A percentile compares a stretch with the other conserved stretches of the same genome.
Evolutionary conservation across 2,113 vertebrate genomes (phyloP).

Genomic region (Erinaceus europaeus): DNA sequence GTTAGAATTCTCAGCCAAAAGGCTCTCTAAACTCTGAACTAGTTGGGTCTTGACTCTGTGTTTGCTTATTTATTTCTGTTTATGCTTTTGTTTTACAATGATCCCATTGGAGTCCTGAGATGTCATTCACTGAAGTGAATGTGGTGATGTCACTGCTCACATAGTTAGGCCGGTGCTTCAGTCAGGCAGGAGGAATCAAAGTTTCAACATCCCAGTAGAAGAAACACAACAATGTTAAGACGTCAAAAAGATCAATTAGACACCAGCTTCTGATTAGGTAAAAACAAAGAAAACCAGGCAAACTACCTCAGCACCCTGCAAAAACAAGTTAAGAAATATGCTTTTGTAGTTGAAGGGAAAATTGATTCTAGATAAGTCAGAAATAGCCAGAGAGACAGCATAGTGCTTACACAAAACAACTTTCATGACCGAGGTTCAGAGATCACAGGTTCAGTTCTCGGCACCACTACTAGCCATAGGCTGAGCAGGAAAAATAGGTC

Average conservation of each 20-base stretch:
- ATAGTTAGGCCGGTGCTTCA: neutral
- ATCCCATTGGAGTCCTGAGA: constrained; percentile 42
- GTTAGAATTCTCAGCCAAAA: constrained; percentile 24
- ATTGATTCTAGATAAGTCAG: neutral
- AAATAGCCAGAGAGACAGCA: too few relatives aligned
- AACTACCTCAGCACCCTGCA: neutral
- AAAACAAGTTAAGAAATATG: neutral
- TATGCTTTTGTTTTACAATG: constrained; percentile 20
- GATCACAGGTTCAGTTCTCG: too few relatives aligned
- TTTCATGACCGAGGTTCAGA: too few relatives aligned
- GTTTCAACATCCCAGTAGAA: neutral
- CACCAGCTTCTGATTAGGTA: neutral
- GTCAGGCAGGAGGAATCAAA: neutral
- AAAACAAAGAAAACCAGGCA: neutral
- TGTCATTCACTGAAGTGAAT: constrained; percentile 20
- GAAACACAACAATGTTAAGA: neutral
- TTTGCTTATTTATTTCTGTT: too few relatives aligned
- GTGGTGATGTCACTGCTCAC: constrained; percentile 12
- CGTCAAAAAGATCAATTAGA: neutral
- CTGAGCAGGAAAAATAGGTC: too few relatives aligned
- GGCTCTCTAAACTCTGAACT: neutral
- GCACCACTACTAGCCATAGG: too few relatives aligned
- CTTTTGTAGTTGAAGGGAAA: neutral
- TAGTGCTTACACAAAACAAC: too few relatives aligned
- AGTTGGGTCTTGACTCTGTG: constrained; percentile 5